Evolutionary conservation across 2,113 vertebrate genomes (phyloP), one percentile per base, ranked within the genome.

Genomic region (Chlorodrepanis virens): DNA sequence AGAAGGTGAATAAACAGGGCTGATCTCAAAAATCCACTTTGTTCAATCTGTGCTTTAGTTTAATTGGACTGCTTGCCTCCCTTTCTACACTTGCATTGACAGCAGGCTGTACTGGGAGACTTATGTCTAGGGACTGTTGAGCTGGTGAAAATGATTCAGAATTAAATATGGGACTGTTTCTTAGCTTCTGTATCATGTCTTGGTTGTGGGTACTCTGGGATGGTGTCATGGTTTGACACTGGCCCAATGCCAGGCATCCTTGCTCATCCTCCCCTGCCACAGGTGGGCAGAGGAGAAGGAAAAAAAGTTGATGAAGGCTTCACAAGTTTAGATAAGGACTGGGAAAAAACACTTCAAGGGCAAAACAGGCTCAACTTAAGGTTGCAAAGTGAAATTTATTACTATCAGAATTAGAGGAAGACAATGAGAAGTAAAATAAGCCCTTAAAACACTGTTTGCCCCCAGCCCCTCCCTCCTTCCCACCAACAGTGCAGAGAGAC

Each of bases 401-500:
- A 42, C 29, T 52, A 52, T n/a, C 14, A 64, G 31, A 64, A 64
- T 52, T 60, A 42, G 37, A 52, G 24, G 14, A 28, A 24, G 14
- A n/a, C 50, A 77, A 27, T 42, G 29, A 64, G 37, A 42, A 52
- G 24, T 42, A 52, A 78, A 63, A 42, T 28, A 52, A 78, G 9
- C 14, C 44, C n/a, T 39, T 60, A 39, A 49, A 63, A 40, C 37
- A 63, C 29, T 0, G 2, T 52, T 64, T 42, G 13, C 29, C 2
- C 14, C 6, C 8, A 64, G 29, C 31, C 31, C 31, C 75, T 42
- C 37, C 59, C 24, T 64, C 24, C 39, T 64, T 79, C 37, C 47
- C 31, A 28, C 24, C 2, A 9, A n/a, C 49, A 44, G 47, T 0
- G 0, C 37, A 42, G 4, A 5, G 39, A 44, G 39, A 44, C 19